Evolutionary conservation across 2,888 invertebrate genomes (phyloP), one percentile per base, ranked within the genome.

Genomic region (Venusia cambrica): DNA sequence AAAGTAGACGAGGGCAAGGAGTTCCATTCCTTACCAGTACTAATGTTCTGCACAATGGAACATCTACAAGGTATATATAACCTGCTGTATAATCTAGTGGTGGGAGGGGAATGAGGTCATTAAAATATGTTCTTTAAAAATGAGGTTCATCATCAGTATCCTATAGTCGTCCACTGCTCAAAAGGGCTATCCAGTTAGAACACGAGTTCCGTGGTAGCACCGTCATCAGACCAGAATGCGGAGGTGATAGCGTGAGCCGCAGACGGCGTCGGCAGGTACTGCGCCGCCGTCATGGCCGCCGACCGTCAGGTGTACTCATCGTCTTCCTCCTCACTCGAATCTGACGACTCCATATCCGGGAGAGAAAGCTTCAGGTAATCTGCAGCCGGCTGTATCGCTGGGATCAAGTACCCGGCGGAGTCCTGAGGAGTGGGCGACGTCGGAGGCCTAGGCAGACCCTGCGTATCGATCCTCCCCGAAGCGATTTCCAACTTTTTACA

Each of bases 341-440:
- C 80, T 5, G 78, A 73, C 1, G 45, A 51, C 15, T 77, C 78
- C n/a, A 65, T 58, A 3, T 75, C 75, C 2, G 89, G 89, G 9
- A 91, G 62, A 1, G 90, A 54, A 25, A 67, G 75, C 49, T 90
- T 88, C 37, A 91, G 62, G 57, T 91, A 91, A 52, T 91, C 90
- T 12, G 83, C 81, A 1, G 84, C 74, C 6, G 81, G 71, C 2
- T 88, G 74, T 5, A 83, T 87, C 11, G 89, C 84, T 1, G 93
- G 92, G 22, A 92, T 77, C 48, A 93, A 71, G 67, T 93, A 93
- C 5, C 92, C 93, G 10, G 91, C 91, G 0, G 90, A 87, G 60
- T 93, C 93, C 44, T 92, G 83, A 4, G 89, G 80, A 0, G 90
- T 83, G 5, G 89, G 79, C 0, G 90, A 88, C 4, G 89, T 83